Evolutionary conservation across 2,797 vertebrate genomes (phyloP), one percentile per base, ranked within the genome.

Genomic region (Austrolebias charrua): DNA sequence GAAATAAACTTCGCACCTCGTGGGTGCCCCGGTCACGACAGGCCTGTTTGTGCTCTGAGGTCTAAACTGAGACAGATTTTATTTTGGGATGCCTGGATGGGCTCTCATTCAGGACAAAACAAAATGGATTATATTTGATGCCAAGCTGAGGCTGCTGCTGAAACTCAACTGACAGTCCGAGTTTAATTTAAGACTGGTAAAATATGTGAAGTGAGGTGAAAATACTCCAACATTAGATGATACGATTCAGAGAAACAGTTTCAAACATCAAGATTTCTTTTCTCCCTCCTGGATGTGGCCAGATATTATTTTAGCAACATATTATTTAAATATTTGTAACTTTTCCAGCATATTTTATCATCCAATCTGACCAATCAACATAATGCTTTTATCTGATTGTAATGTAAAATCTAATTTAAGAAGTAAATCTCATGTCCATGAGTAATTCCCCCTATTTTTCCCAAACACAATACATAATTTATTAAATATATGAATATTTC

Each of bases 1-100:
- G 66, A 69, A 87, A 81, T 84, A 79, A 81, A 82, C 78, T 72
- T 75, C 76, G 75, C 76, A 66, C 53, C 69, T 83, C 73, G 73
- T 76, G 60, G 56, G 49, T 44, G 73, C 66, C 71, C 59, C 14
- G 81, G 75, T 87, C 78, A 83, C 19, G 13, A 63, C 73, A 29
- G 45, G 73, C 60, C 71, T 63, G 55, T 70, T 72, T 60, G 43
- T 55, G 55, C 51, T 59, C 66, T 62, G 76, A 80, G 82, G 74
- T 87, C 84, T 83, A 18, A 60, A 51, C 43, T 48, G 33, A 66
- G 61, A 69, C 24, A 55, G 49, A 45, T 1, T 15, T 2, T 33
- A 52, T 73, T 58, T 53, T 2, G 29, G 28, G 38, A 43, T 72
- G 56, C 48, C 38, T 12, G 12, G 4, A 40, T 13, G 12, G 38